Conservation (phyloP, 2,888 invertebrate genomes). For the Troilus luridus region DNA sequence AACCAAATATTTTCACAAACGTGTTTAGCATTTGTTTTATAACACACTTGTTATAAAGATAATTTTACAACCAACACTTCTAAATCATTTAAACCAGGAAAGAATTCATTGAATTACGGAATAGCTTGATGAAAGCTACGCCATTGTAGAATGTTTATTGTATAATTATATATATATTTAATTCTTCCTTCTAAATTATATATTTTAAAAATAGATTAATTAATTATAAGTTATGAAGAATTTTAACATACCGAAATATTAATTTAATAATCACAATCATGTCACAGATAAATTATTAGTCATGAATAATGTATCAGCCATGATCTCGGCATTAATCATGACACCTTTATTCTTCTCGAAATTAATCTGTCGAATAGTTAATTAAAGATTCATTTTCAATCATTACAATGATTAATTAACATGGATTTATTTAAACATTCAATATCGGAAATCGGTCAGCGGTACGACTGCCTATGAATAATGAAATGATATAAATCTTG, state of each 20-base stretch:
- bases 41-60: not conserved
- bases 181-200: not conserved
- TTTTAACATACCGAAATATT: not conserved
- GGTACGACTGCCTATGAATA: too few relatives aligned
- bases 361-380: not conserved
- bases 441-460: not conserved
- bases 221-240: not conserved
- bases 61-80: not conserved
- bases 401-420: not conserved
- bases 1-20: not conserved
- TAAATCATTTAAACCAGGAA: not conserved
- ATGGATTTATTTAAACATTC: not conserved
- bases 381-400: not conserved
- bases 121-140: not conserved
- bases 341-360: not conserved
- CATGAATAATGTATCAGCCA: not conserved
- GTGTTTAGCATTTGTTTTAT: not conserved
- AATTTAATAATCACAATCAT: conserved; percentile 18
- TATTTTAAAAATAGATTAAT: not conserved
- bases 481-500: too few relatives aligned
- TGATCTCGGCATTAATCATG: not conserved
- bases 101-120: not conserved
- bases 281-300: not conserved
- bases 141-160: not conserved
- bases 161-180: not conserved